These are phyloP conservation scores for Onychomys leucogaster DNA, from an alignment of 2,797 vertebrate species.

Conservation along the genomic window DNA sequence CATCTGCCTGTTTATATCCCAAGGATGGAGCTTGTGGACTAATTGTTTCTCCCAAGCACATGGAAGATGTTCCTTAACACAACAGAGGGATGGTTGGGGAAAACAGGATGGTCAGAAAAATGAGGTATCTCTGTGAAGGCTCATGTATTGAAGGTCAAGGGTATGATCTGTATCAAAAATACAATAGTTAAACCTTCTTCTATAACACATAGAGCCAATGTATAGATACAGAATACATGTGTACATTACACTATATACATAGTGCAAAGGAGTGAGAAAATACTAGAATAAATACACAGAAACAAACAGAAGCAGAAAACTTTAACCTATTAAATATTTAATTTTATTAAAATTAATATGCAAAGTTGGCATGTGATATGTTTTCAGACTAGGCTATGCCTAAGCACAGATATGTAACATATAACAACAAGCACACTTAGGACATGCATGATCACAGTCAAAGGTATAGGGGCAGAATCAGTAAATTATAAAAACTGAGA, in stretches of 20 bases:
- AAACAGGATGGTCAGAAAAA: not conserved
- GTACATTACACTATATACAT: not conserved
- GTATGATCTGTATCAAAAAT: not conserved
- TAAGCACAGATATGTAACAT: not conserved
- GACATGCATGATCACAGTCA: not conserved
- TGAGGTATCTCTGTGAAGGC: not conserved
- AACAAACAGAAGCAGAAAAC: not conserved
- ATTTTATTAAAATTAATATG: constrained; percentile 6
- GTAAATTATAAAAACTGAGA: not conserved
- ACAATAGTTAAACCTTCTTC: not conserved
- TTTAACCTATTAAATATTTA: not conserved
- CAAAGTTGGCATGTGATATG: not conserved
- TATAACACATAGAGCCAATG: not conserved
- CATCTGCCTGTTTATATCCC: not conserved
- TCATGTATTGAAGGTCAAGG: not conserved
- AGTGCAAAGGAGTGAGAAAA: not conserved
- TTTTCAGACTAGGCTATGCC: not conserved
- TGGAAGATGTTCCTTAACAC: not conserved
- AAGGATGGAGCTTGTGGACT: not conserved
- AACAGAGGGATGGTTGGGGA: not conserved
- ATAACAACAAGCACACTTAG: not conserved
- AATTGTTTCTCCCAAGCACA: not conserved
- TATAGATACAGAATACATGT: not conserved
- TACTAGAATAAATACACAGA: not conserved
- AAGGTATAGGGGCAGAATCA: not conserved